Conservation (phyloP, 1,140 invertebrate species). For the Heliothis subflexa region DNA sequence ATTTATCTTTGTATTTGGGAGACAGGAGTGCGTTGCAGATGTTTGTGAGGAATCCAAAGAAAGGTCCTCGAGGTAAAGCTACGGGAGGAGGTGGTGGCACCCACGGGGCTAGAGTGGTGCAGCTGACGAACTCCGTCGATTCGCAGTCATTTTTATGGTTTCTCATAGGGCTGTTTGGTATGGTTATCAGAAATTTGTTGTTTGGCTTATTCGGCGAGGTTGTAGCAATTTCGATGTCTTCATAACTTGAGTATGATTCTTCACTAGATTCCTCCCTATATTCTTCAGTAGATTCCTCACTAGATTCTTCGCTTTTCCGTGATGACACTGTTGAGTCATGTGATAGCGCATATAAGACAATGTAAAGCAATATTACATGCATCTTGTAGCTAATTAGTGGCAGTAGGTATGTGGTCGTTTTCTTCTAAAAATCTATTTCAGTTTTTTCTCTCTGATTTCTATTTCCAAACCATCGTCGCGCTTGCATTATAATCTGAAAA, state of each 20-base stretch:
- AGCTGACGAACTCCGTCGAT: background rate
- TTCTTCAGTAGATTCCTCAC: background rate
- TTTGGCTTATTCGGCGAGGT: no score
- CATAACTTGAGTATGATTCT: no score
- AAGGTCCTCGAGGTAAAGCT: conserved; percentile 50
- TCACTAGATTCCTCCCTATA: no score
- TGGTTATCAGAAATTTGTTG: no score
- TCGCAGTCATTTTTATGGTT: no score
- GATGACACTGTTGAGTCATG: background rate
- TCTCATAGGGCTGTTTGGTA: no score
- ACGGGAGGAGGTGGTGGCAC: background rate
- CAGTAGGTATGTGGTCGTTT: background rate
- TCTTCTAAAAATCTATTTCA: conserved; percentile 50
- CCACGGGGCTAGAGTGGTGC: background rate
- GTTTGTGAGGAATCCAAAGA: conserved; percentile 55
- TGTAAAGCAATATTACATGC: background rate
- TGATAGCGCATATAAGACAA: background rate
- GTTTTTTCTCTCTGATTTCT: conserved; percentile 64
- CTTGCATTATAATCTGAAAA: conserved; percentile 56
- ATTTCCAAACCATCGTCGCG: conserved; percentile 55
- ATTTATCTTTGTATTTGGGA: conserved; percentile 34
- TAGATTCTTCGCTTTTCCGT: background rate
- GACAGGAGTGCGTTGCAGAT: conserved; percentile 52
- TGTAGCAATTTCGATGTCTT: no score
- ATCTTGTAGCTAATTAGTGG: background rate